Conservation (phyloP, 2,113 vertebrate species). For the Eira barbara region DNA sequence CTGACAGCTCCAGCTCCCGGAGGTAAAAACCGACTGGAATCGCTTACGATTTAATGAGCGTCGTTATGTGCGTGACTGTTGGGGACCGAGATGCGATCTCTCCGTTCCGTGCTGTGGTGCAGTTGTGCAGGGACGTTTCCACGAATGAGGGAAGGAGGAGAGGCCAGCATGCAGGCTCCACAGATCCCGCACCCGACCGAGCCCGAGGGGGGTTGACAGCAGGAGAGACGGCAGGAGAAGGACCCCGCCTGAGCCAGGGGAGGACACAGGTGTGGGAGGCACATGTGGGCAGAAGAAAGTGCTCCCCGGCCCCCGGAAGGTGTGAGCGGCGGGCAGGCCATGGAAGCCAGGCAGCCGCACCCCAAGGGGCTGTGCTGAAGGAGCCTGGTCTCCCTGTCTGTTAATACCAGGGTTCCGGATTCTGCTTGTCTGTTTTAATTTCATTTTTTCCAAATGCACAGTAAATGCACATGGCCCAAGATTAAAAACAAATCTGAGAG, state of each 20-base stretch:
- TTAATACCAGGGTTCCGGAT: fast-evolving
- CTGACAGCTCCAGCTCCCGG: too few species aligned
- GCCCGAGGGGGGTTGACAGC: neutral
- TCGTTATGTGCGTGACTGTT: neutral
- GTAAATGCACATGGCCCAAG: neutral
- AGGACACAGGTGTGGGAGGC: neutral
- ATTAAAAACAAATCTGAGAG: neutral
- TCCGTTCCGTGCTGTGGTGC: neutral
- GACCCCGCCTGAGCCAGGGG: neutral
- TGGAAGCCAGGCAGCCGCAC: neutral
- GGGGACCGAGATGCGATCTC: too few species aligned
- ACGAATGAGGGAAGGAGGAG: neutral
- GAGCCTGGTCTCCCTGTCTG: neutral
- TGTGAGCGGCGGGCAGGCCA: fast-evolving
- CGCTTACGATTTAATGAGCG: neutral
- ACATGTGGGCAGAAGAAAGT: neutral
- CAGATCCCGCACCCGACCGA: fast-evolving
- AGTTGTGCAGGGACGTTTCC: neutral
- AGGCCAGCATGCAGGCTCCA: neutral
- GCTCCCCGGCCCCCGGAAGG: neutral
- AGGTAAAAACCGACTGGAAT: neutral
- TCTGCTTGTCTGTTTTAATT: neutral
- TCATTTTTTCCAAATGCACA: neutral
- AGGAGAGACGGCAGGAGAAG: neutral
- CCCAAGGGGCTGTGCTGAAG: neutral